Percentiles rank a stretch among this genome's conserved stretches.
These are phyloP conservation scores for Peromyscus leucopus DNA, from an alignment of 2,113 vertebrate species.

Conservation along the genomic window DNA sequence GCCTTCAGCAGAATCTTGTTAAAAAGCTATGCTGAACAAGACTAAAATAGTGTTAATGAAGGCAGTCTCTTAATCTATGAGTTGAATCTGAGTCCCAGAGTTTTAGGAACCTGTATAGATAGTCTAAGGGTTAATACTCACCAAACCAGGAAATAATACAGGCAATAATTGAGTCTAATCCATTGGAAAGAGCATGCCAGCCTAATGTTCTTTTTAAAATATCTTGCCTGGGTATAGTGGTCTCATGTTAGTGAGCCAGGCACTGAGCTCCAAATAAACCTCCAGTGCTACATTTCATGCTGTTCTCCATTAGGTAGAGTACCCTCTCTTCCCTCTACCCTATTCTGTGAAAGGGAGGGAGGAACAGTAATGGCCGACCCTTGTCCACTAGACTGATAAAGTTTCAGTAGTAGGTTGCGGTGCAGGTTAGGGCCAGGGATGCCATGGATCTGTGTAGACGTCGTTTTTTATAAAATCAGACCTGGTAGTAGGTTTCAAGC, in stretches of 20 bases:
- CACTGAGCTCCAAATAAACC: not conserved
- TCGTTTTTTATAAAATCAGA: not conserved
- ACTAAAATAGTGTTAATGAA: not conserved
- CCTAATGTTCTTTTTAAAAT: not conserved
- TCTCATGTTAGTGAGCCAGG: not conserved
- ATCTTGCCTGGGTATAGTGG: not conserved
- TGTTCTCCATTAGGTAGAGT: not conserved
- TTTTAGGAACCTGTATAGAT: not conserved
- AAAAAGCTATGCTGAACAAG: not conserved
- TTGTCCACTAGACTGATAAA: not conserved
- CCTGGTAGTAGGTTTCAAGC: not conserved
- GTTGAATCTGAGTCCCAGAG: not conserved
- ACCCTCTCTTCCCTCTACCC: not conserved
- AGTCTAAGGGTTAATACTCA: not conserved
- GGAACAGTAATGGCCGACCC: not conserved
- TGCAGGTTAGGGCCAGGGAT: not conserved
- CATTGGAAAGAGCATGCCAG: not conserved
- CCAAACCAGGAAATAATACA: not conserved
- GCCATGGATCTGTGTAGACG: not conserved
- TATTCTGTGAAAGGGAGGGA: not conserved
- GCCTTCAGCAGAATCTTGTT: not conserved
- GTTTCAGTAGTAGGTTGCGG: not conserved
- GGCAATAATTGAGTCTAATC: not conserved
- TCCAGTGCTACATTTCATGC: not conserved
- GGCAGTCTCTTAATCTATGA: not conserved